Percentiles rank a stretch among this genome's conserved stretches.
phyloP scores from a whole-genome alignment of 2,113 vertebrate species.

The Bujurquina vittata region DNA sequence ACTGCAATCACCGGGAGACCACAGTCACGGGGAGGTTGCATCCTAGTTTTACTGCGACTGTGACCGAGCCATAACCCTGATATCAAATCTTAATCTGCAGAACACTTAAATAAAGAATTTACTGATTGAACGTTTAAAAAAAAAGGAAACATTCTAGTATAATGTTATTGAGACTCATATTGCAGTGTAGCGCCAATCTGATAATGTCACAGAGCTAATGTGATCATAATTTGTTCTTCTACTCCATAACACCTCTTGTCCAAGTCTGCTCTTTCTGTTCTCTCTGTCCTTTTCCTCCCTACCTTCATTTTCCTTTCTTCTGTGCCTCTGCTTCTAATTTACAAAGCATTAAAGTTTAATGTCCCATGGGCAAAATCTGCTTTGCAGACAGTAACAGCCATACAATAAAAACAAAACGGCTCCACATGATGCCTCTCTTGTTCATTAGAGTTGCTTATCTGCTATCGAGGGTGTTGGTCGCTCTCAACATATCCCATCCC shows the following conservation, averaged over 20 bases:
- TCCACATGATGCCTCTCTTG: not conserved
- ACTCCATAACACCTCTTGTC: not conserved
- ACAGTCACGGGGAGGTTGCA: too few species aligned
- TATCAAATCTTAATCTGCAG: not conserved
- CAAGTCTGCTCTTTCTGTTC: not conserved
- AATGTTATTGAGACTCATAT: not conserved
- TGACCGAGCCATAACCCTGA: not conserved
- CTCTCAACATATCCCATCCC: not conserved
- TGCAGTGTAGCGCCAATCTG: not conserved
- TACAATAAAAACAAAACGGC: slow-evolving; percentile 19
- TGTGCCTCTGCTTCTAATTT: not conserved
- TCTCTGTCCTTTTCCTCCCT: not conserved
- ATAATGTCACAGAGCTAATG: not conserved
- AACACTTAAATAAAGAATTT: not conserved
- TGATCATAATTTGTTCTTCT: not conserved
- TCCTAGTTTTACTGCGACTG: too few species aligned
- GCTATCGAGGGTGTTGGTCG: slow-evolving; percentile 15
- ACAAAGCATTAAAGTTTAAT: slow-evolving; percentile 12
- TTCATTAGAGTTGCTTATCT: slow-evolving; percentile 42
- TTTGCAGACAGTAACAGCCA: slow-evolving; percentile 16
- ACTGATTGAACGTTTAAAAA: too few species aligned
- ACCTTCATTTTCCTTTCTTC: not conserved
- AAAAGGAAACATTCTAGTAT: not conserved
- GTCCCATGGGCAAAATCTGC: slow-evolving; percentile 14
- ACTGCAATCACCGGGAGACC: too few species aligned